Percentiles rank a stretch among this genome's conserved stretches.
Conservation (phyloP, 1,140 invertebrate genomes). For the Leptinotarsa undecemlineata region DNA sequence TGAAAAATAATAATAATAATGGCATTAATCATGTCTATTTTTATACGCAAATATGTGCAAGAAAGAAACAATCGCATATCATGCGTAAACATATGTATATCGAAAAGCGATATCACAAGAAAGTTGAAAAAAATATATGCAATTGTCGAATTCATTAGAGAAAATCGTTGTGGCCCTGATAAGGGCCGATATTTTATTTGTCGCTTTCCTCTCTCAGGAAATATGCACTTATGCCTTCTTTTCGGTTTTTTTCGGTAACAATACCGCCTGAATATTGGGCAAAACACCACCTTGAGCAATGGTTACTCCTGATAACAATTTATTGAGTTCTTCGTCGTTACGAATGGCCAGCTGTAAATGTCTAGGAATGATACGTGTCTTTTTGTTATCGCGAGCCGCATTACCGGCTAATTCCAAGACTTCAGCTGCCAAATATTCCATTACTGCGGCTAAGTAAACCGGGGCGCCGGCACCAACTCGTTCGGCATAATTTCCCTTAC, state of each 20-base stretch:
- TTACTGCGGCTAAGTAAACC: slow-evolving; percentile 70
- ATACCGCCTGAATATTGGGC: slow-evolving; percentile 75
- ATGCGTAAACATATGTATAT: slow-evolving; percentile 78
- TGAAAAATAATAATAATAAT: too few species aligned
- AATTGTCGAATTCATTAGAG: neutral
- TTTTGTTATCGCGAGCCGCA: slow-evolving; percentile 69
- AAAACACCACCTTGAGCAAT: slow-evolving; percentile 84
- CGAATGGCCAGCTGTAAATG: slow-evolving; percentile 82
- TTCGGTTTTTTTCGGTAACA: slow-evolving; percentile 62
- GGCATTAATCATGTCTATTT: too few species aligned
- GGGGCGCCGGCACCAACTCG: slow-evolving; percentile 71
- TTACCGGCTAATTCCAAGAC: slow-evolving; percentile 79
- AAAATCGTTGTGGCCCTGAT: slow-evolving; percentile 39
- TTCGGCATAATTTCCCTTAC: slow-evolving; percentile 70
- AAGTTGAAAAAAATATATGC: too few species aligned
- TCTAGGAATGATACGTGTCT: slow-evolving; percentile 72
- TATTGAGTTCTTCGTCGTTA: slow-evolving; percentile 85
- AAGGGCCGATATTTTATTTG: slow-evolving; percentile 39
- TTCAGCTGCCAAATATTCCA: slow-evolving; percentile 65
- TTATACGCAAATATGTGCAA: too few species aligned
- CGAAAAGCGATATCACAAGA: slow-evolving; percentile 52
- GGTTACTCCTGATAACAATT: slow-evolving; percentile 75
- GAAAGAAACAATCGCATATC: slow-evolving; percentile 57
- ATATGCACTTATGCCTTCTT: slow-evolving; percentile 7
- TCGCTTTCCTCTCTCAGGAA: neutral